These are phyloP conservation scores for Basileuterus tristriatus DNA, from an alignment of 2,797 vertebrate genomes.

Conservation along the genomic window DNA sequence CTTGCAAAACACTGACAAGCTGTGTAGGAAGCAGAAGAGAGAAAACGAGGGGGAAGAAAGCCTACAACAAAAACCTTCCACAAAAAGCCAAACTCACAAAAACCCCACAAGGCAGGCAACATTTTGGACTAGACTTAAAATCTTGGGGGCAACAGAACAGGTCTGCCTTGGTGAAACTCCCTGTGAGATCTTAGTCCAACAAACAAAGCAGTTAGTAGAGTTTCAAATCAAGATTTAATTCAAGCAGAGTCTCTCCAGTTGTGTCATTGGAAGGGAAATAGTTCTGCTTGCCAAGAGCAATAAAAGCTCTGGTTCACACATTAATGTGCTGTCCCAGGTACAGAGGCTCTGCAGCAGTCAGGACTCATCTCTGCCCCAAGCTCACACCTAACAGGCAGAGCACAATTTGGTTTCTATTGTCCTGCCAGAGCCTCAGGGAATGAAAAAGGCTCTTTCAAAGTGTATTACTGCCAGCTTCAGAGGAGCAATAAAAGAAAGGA, in stretches of 20 bases:
- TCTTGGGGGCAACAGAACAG: not conserved
- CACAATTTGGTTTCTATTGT: not conserved
- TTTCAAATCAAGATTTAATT: not conserved
- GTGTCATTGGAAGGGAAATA: not conserved
- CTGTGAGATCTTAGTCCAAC: not conserved
- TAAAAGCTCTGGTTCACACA: not conserved
- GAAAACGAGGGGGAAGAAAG: not conserved
- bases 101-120: rapidly evolving
- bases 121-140: not conserved
- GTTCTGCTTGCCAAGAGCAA: not conserved
- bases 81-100: not conserved
- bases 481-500: not conserved
- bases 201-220: not conserved
- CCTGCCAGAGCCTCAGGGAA: not conserved
- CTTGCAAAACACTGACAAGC: not conserved
- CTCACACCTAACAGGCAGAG: rapidly evolving
- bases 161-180: not conserved
- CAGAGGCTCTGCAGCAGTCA: not conserved
- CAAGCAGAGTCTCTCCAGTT: not conserved
- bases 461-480: not conserved
- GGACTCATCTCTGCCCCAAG: not conserved
- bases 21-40: not conserved
- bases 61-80: not conserved
- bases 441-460: not conserved
- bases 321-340: too few relatives aligned